Evolutionary conservation across 2,888 invertebrate genomes (phyloP).

Genomic region (Drosophila pseudotalamancana): DNA sequence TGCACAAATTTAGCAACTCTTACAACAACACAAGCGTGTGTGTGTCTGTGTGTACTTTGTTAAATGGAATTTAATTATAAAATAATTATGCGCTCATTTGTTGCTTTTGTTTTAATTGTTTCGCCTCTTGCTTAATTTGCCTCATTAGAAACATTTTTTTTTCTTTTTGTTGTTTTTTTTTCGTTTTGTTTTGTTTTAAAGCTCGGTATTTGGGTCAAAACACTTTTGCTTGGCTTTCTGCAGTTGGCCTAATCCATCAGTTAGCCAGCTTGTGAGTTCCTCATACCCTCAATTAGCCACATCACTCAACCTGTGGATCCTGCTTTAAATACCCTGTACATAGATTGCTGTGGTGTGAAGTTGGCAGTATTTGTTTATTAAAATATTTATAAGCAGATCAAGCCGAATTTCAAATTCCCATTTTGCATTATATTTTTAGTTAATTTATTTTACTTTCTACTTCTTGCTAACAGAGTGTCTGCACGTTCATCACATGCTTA

Average conservation of each 20-base stretch:
- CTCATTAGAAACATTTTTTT: conserved; percentile 70
- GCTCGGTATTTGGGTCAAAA: conserved; percentile 59
- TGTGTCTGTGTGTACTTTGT: conserved; percentile 39
- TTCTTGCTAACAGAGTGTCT: too few relatives aligned
- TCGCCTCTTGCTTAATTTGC: conserved; percentile 75
- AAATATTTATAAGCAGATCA: too few relatives aligned
- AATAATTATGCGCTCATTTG: conserved; percentile 79
- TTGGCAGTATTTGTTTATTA: too few relatives aligned
- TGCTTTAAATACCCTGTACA: conserved; percentile 17
- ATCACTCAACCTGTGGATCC: conserved; percentile 17
- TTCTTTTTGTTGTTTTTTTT: background rate
- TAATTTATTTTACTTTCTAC: too few relatives aligned
- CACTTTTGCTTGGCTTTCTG: conserved; percentile 49
- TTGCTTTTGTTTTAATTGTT: conserved; percentile 75
- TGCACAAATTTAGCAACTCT: conserved; percentile 53
- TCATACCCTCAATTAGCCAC: conserved; percentile 40
- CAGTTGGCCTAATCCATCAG: conserved; percentile 25
- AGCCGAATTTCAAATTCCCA: too few relatives aligned
- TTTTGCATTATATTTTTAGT: too few relatives aligned
- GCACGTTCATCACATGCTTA: too few relatives aligned
- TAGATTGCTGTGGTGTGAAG: too few relatives aligned
- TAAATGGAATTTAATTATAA: conserved; percentile 80
- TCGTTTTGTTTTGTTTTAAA: conserved; percentile 7
- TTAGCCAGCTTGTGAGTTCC: conserved; percentile 35
- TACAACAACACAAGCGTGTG: conserved; percentile 17